phyloP scores from a whole-genome alignment of 2,113 vertebrate genomes.

The Otolemur garnettii region DNA sequence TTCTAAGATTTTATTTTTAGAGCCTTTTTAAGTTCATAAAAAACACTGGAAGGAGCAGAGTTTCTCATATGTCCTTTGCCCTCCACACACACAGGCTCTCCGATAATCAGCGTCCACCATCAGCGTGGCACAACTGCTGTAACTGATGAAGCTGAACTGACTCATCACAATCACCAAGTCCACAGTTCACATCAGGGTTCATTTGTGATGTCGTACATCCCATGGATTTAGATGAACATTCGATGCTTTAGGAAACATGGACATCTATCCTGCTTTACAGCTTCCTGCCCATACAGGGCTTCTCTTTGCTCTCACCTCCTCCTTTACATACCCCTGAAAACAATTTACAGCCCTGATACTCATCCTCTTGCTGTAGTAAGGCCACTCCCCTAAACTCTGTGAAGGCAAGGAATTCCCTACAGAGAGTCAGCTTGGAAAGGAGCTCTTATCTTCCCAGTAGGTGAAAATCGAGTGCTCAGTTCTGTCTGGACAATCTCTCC shows the following conservation, averaged over 20 bases:
- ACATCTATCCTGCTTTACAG: not conserved
- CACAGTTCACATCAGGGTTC: not conserved
- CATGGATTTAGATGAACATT: not conserved
- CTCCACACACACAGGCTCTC: not conserved
- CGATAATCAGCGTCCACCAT: not conserved
- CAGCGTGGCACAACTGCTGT: not conserved
- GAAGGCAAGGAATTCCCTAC: not conserved
- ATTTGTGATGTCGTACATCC: not conserved
- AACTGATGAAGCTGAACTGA: not conserved
- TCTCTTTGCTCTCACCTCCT: not conserved
- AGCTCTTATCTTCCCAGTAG: not conserved
- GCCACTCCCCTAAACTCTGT: not conserved
- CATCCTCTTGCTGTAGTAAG: not conserved
- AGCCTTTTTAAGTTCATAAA: not conserved
- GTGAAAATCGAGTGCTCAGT: not conserved
- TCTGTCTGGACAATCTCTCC: rapidly evolving
- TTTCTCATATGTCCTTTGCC: not conserved
- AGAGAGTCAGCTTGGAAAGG: not conserved
- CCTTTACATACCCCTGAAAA: not conserved
- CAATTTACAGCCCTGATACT: not conserved
- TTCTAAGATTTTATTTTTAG: not conserved
- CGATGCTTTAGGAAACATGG: not conserved
- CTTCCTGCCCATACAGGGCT: not conserved
- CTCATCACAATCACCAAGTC: not conserved
- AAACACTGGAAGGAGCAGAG: not conserved